A percentile compares a stretch with the other conserved stretches of the same genome.
phyloP scores from a whole-genome alignment of 1,140 invertebrate species.

The Cyclargus thomasi region DNA sequence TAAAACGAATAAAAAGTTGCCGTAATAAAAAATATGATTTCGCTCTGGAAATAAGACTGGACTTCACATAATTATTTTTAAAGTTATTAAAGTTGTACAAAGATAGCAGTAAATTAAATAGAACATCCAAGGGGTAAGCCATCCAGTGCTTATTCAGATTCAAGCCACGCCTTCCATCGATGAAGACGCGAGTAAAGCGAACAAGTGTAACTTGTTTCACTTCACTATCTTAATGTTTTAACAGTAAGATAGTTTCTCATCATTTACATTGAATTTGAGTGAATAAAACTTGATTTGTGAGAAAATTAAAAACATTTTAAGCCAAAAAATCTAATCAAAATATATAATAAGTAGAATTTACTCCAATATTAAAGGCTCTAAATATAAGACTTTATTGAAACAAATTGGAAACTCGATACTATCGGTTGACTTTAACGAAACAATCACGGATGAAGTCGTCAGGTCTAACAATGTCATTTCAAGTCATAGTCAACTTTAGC shows the following conservation, averaged over 20 bases:
- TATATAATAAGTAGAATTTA: neutral
- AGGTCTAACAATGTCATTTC: slow-evolving; percentile 22
- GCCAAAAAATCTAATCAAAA: neutral
- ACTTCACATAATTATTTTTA: neutral
- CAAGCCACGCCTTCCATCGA: neutral
- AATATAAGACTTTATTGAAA: neutral
- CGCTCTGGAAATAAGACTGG: neutral
- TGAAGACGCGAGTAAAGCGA: neutral
- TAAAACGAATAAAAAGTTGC: neutral
- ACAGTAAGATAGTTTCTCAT: neutral
- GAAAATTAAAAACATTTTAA: neutral
- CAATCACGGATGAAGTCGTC: slow-evolving; percentile 20
- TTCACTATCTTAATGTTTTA: neutral
- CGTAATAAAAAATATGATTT: neutral
- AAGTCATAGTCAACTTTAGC: slow-evolving; percentile 24
- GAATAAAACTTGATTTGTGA: neutral
- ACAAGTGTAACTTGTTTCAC: slow-evolving; percentile 1
- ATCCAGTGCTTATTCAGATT: slow-evolving; percentile 3
- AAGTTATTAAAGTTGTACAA: neutral
- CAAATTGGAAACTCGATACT: neutral
- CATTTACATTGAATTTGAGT: neutral
- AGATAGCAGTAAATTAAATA: neutral
- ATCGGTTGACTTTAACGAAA: neutral
- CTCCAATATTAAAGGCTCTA: neutral
- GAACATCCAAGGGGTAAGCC: slow-evolving; percentile 2